Conservation (phyloP, 2,888 invertebrate species). For the Cremastinae sp. region DNA sequence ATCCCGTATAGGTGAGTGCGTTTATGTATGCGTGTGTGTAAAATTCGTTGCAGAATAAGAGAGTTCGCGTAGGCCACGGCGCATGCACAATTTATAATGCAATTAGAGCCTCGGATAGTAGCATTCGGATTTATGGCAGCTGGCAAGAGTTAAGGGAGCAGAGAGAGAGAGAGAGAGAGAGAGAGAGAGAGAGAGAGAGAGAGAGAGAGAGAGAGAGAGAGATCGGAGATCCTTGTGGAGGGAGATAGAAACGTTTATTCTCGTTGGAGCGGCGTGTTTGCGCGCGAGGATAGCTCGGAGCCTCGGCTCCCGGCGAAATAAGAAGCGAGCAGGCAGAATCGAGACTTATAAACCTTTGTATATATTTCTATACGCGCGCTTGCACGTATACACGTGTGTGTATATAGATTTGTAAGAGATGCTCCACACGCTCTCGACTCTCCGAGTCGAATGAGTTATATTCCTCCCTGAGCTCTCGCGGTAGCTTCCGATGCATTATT, state of each 20-base stretch:
- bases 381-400: neutral
- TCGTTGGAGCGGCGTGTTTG: slow-evolving; percentile 52
- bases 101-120: slow-evolving; percentile 80
- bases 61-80: slow-evolving; percentile 72
- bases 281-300: slow-evolving; percentile 64
- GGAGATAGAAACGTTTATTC: slow-evolving; percentile 51
- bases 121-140: slow-evolving; percentile 80
- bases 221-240: slow-evolving; percentile 56
- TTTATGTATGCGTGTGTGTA: slow-evolving; percentile 48
- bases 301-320: slow-evolving; percentile 55
- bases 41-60: slow-evolving; percentile 59
- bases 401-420: slow-evolving; percentile 39
- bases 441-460: slow-evolving; percentile 77
- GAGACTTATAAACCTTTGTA: slow-evolving; percentile 22
- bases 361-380: neutral
- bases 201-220: slow-evolving; percentile 55
- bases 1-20: slow-evolving; percentile 17
- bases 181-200: slow-evolving; percentile 42
- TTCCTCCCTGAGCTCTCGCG: slow-evolving; percentile 71
- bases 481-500: slow-evolving; percentile 80
- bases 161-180: slow-evolving; percentile 4
- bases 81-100: slow-evolving; percentile 80
- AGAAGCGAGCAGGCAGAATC: slow-evolving; percentile 53
- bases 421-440: slow-evolving; percentile 57
- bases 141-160: slow-evolving; percentile 65